phyloP scores from a whole-genome alignment of 2,888 invertebrate genomes.

The Melanotus villosus region DNA sequence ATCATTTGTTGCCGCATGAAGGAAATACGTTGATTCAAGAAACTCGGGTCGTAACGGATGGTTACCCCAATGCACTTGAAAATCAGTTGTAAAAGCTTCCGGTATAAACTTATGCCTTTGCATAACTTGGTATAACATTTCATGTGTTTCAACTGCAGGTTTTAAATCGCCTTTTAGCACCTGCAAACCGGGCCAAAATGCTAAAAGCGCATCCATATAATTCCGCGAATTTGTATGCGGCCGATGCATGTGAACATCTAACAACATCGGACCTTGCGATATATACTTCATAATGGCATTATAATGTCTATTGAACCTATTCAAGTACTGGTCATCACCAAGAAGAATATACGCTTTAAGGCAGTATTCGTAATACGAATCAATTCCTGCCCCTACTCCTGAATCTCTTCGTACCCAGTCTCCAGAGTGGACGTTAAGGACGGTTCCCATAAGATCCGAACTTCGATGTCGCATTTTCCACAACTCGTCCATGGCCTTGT shows the following conservation, averaged over 20 bases:
- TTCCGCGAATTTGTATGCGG: constrained; percentile 95
- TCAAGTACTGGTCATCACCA: constrained; percentile 93
- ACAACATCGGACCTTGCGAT: constrained; percentile 93
- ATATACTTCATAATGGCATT: constrained; percentile 98
- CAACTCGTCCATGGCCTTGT: constrained; percentile 95
- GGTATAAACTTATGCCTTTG: constrained; percentile 98
- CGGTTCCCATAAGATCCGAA: constrained; percentile 96
- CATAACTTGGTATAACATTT: constrained; percentile 99
- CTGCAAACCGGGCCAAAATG: constrained; percentile 99
- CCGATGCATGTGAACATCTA: constrained; percentile 92
- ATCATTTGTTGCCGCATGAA: constrained; percentile 96
- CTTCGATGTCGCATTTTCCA: constrained; percentile 95
- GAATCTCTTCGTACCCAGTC: constrained; percentile 98
- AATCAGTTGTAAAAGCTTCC: constrained; percentile 98
- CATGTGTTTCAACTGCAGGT: constrained; percentile 98
- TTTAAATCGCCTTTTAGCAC: constrained; percentile 87
- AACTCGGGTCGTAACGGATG: constrained; percentile 98
- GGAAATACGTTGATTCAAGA: constrained; percentile 97
- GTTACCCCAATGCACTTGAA: constrained; percentile 98
- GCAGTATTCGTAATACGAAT: constrained; percentile 99
- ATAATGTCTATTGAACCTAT: constrained; percentile 95
- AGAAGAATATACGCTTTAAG: constrained; percentile 97
- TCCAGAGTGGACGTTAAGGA: constrained; percentile 97
- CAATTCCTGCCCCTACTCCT: constrained; percentile 99
- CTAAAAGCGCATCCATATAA: constrained; percentile 97